Conservation (phyloP, 2,113 vertebrate genomes). For the Origma solitaria region DNA sequence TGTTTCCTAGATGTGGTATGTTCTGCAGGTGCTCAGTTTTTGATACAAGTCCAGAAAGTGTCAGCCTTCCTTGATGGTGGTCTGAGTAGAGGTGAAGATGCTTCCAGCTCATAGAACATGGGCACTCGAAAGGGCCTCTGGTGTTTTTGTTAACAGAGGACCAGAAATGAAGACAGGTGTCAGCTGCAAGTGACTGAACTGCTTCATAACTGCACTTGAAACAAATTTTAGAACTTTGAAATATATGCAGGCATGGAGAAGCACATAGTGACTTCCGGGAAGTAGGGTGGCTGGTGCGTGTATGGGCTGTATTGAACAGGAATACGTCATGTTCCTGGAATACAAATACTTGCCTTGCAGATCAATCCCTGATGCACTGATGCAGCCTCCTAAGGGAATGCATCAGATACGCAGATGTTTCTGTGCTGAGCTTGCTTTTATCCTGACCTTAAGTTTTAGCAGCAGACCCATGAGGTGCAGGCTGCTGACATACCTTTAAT, state of each 20-base stretch:
- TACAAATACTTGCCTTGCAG: background rate
- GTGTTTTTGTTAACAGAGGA: background rate
- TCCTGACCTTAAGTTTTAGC: background rate
- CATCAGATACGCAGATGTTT: background rate
- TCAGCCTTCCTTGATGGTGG: background rate
- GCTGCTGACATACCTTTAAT: background rate
- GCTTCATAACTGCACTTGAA: background rate
- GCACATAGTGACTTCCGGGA: too few species aligned
- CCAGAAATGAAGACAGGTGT: background rate
- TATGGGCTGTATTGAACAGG: background rate
- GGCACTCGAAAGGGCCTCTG: background rate
- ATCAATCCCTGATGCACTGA: background rate
- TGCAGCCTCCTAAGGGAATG: background rate
- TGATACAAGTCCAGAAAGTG: background rate
- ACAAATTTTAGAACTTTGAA: background rate
- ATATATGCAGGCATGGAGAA: background rate
- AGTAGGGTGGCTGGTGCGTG: background rate
- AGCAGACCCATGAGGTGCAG: background rate
- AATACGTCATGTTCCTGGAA: background rate
- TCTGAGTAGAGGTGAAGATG: background rate
- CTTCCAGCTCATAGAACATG: background rate
- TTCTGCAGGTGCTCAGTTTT: background rate
- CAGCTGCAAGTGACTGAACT: background rate
- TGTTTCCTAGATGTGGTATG: fast-evolving
- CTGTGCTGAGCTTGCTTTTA: background rate